These are phyloP conservation scores for Melinopterus prodromus DNA, from an alignment of 2,888 invertebrate genomes.

Conservation along the genomic window DNA sequence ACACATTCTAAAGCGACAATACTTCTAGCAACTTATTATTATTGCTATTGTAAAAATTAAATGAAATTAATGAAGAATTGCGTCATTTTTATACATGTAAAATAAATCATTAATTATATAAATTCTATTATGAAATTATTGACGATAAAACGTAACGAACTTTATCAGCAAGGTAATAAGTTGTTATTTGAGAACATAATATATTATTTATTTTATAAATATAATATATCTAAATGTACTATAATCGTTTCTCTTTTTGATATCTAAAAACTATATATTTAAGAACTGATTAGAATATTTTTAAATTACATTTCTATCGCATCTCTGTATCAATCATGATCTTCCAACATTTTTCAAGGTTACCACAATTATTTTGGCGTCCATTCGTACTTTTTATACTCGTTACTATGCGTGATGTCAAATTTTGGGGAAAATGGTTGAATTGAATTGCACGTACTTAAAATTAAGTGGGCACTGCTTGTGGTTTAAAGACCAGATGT, in stretches of 20 bases:
- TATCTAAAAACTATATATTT: constrained; percentile 31
- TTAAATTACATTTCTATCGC: constrained; percentile 33
- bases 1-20: constrained; percentile 31
- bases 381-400: background rate
- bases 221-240: background rate
- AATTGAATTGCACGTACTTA: background rate
- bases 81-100: constrained; percentile 16
- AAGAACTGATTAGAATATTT: constrained; percentile 47
- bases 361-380: constrained; percentile 27
- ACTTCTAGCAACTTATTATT: constrained; percentile 30
- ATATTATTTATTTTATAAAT: constrained; percentile 13
- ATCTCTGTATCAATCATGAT: constrained; percentile 51
- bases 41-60: constrained; percentile 17
- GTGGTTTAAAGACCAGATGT: background rate
- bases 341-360: constrained; percentile 43
- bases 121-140: constrained; percentile 9
- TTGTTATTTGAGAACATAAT: background rate
- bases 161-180: background rate
- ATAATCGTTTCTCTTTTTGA: constrained; percentile 15
- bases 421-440: background rate
- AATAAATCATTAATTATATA: constrained; percentile 17
- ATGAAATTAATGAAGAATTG: constrained; percentile 9
- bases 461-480: background rate
- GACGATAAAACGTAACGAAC: constrained; percentile 6
- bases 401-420: background rate